phyloP scores from a whole-genome alignment of 2,888 invertebrate species.

The Phrixothrix hirtus region DNA sequence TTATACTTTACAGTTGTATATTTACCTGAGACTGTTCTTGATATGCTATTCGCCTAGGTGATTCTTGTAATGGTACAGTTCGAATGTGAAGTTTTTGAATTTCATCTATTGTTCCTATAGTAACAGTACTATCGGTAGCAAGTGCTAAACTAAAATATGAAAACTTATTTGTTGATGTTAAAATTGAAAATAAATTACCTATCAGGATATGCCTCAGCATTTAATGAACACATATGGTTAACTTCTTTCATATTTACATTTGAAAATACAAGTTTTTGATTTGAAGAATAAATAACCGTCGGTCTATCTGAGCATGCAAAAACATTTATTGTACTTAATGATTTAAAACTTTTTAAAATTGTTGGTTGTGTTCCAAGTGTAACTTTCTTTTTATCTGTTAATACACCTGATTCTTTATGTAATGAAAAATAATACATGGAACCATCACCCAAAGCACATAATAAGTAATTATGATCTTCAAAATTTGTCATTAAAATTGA shows the following conservation, averaged over 20 bases:
- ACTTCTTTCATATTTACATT: constrained; percentile 95
- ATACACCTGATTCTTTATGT: constrained; percentile 71
- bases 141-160: constrained; percentile 71
- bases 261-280: constrained; percentile 97
- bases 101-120: constrained; percentile 97
- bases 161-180: neutral
- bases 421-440: constrained; percentile 95
- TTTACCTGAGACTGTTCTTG: constrained; percentile 83
- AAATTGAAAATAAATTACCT: constrained; percentile 60
- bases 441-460: constrained; percentile 96
- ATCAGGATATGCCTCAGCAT: constrained; percentile 93
- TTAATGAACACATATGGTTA: constrained; percentile 96
- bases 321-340: constrained; percentile 90
- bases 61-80: constrained; percentile 93
- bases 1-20: too few species aligned
- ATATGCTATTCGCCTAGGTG: constrained; percentile 91
- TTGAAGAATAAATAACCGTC: constrained; percentile 98
- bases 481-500: constrained; percentile 94
- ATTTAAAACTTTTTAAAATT: constrained; percentile 85
- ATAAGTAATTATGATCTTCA: constrained; percentile 86
- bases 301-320: constrained; percentile 99
- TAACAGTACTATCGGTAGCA: constrained; percentile 85
- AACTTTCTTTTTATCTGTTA: constrained; percentile 91
- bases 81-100: constrained; percentile 97
- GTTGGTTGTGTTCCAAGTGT: constrained; percentile 98